These are phyloP conservation scores for Hedya salicella DNA, from an alignment of 2,888 invertebrate genomes.

Conservation along the genomic window DNA sequence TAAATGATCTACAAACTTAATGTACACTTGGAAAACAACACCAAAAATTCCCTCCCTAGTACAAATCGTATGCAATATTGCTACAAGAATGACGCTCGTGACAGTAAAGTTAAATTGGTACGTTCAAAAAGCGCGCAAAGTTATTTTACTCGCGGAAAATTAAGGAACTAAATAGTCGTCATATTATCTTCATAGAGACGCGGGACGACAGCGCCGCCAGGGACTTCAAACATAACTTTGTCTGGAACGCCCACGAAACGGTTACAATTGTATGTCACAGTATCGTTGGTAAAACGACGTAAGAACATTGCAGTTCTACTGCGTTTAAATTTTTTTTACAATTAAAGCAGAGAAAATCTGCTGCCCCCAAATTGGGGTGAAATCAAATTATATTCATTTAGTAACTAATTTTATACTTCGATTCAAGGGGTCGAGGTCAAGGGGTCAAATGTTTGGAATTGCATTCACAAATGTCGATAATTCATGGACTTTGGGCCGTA, in stretches of 20 bases:
- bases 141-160: background rate
- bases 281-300: background rate
- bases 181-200: background rate
- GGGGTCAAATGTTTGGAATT: conserved; percentile 18
- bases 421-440: conserved; percentile 2
- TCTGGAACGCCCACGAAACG: conserved; percentile 27
- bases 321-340: background rate
- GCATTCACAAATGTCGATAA: background rate
- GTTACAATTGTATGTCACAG: conserved; percentile 8
- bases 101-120: conserved; percentile 7
- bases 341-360: conserved; percentile 7
- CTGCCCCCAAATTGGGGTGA: conserved; percentile 24
- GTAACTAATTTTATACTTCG: conserved; percentile 27
- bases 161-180: background rate
- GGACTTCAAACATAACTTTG: conserved; percentile 1
- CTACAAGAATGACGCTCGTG: background rate
- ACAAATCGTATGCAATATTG: background rate
- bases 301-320: background rate
- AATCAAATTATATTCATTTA: conserved; percentile 37
- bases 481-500: no score
- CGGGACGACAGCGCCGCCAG: background rate
- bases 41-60: background rate
- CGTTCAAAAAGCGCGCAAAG: background rate
- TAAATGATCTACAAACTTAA: conserved; percentile 16
- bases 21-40: background rate